Conservation (phyloP, 1,140 invertebrate genomes). For the Drosophila arawakana region DNA sequence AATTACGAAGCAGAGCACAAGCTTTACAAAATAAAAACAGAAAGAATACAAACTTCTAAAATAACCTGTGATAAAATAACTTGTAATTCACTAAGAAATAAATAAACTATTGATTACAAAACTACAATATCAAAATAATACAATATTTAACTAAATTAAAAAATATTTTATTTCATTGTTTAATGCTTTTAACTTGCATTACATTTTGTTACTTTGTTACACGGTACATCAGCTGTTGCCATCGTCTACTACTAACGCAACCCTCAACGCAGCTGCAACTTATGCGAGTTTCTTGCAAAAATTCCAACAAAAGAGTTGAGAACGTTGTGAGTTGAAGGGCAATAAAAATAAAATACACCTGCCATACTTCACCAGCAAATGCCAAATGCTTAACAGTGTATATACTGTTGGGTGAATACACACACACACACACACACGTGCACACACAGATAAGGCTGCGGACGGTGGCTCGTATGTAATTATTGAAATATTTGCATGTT, state of each 20-base stretch:
- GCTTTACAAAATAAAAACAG: too few relatives aligned
- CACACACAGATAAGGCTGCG: not conserved
- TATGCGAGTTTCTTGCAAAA: constrained; percentile 74
- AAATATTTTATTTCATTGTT: too few relatives aligned
- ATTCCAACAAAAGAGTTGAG: constrained; percentile 47
- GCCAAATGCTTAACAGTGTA: not conserved
- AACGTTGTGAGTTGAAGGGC: constrained; percentile 53
- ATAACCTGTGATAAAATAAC: too few relatives aligned
- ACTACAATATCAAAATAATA: too few relatives aligned
- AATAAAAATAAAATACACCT: constrained; percentile 78
- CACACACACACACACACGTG: constrained; percentile 11
- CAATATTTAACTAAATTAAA: too few relatives aligned
- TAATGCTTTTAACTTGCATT: too few relatives aligned
- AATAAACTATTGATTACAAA: too few relatives aligned
- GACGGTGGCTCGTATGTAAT: constrained; percentile 9
- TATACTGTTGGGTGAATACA: not conserved
- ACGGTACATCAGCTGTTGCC: constrained; percentile 24
- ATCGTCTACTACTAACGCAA: constrained; percentile 6
- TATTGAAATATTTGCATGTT: constrained; percentile 52
- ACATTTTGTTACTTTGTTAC: not conserved
- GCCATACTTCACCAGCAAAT: constrained; percentile 41
- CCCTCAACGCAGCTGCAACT: constrained; percentile 65
- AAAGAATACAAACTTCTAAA: too few relatives aligned
- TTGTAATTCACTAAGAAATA: too few relatives aligned
- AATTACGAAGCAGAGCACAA: too few relatives aligned